phyloP scores from a whole-genome alignment of 2,888 invertebrate genomes.

The Diplolepis rosae region DNA sequence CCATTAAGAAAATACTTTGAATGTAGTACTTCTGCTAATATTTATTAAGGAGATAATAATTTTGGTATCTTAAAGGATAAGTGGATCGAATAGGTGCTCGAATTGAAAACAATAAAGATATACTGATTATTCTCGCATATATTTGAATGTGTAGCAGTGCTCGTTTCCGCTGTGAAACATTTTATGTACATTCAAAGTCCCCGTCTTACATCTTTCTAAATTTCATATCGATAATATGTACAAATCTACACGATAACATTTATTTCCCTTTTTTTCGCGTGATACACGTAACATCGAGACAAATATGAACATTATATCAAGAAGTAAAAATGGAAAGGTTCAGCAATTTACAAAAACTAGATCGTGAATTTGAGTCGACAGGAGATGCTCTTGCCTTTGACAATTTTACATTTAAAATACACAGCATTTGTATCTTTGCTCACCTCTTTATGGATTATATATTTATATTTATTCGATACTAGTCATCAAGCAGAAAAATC shows the following conservation, averaged over 20 bases:
- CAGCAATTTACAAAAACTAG: neutral
- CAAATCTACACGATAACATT: conserved; percentile 25
- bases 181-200: conserved; percentile 30
- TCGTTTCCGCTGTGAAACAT: conserved; percentile 22
- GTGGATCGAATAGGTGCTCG: conserved; percentile 23
- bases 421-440: neutral
- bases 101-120: conserved; percentile 19
- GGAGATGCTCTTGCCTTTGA: neutral
- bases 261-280: conserved; percentile 9
- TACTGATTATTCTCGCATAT: conserved; percentile 19
- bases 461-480: too few relatives aligned
- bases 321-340: neutral
- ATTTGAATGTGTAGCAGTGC: conserved; percentile 24
- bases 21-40: too few relatives aligned
- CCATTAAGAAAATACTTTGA: too few relatives aligned
- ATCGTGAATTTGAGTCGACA: conserved; percentile 9
- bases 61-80: conserved; percentile 14
- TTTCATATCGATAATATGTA: conserved; percentile 26
- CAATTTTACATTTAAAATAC: neutral
- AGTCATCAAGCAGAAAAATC: neutral
- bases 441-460: neutral
- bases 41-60: neutral
- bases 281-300: conserved; percentile 14
- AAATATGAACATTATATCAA: conserved; percentile 10
- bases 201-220: conserved; percentile 14